Evolutionary conservation across 2,888 invertebrate species (phyloP).

Genomic region (Synanthedon andrenaeformis): DNA sequence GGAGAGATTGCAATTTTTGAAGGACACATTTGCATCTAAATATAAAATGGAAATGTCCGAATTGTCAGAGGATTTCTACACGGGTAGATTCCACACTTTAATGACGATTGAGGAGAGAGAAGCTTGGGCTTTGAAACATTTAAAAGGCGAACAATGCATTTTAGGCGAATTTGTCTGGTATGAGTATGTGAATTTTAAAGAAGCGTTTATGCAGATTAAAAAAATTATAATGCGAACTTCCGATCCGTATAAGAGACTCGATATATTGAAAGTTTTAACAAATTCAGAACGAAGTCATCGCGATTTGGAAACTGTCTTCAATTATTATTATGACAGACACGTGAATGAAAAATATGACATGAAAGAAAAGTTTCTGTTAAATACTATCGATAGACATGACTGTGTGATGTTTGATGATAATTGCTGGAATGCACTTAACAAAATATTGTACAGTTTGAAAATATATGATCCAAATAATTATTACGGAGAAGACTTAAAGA

Average conservation of each 20-base stretch:
- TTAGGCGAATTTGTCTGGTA: conserved; percentile 35
- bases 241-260: conserved; percentile 17
- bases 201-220: conserved; percentile 28
- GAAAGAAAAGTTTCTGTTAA: conserved; percentile 26
- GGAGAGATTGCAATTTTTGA: conserved; percentile 24
- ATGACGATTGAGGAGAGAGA: conserved; percentile 29
- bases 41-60: conserved; percentile 31
- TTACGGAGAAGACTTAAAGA: conserved; percentile 14
- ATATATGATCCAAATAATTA: conserved; percentile 18
- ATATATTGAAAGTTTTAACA: conserved; percentile 23
- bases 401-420: conserved; percentile 26
- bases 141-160: conserved; percentile 23
- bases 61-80: conserved; percentile 22
- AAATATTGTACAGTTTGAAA: conserved; percentile 28
- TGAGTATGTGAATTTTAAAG: conserved; percentile 29
- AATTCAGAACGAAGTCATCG: conserved; percentile 23
- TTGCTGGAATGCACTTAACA: conserved; percentile 35
- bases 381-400: conserved; percentile 19
- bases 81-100: conserved; percentile 16
- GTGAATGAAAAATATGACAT: conserved; percentile 23
- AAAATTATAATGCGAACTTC: conserved; percentile 20
- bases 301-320: conserved; percentile 25
- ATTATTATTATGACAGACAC: conserved; percentile 37
- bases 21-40: conserved; percentile 22
- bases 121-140: conserved; percentile 32